These are phyloP conservation scores for Aquatica leii DNA, from an alignment of 2,888 invertebrate genomes.

Conservation along the genomic window DNA sequence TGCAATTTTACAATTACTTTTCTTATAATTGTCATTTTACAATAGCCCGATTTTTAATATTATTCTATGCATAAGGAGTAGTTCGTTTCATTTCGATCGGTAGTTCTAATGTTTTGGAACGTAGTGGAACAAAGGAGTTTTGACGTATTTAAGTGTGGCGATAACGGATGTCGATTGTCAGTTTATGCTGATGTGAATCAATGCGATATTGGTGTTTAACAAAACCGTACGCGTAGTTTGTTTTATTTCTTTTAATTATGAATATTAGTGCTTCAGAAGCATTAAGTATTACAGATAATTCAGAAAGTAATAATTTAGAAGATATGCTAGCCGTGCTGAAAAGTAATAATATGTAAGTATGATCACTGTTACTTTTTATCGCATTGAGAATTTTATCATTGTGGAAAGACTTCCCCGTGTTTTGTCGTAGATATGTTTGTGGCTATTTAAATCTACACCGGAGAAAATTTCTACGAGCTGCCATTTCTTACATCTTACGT, in stretches of 20 bases:
- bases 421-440: too few species aligned
- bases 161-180: conserved; percentile 9
- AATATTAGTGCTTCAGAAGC: conserved; percentile 60
- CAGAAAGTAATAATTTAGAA: conserved; percentile 54
- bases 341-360: conserved; percentile 58
- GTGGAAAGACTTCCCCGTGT: neutral
- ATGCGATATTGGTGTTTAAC: neutral
- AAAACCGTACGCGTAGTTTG: conserved; percentile 18
- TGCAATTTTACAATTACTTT: too few species aligned
- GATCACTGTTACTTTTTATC: neutral
- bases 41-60: too few species aligned
- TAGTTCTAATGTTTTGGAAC: too few species aligned
- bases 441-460: too few species aligned
- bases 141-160: neutral
- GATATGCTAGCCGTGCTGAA: conserved; percentile 60
- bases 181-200: neutral
- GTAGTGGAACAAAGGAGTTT: too few species aligned
- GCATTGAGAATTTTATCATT: conserved; percentile 10
- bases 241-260: conserved; percentile 58
- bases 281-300: conserved; percentile 54
- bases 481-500: too few species aligned
- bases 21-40: too few species aligned
- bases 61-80: too few species aligned
- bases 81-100: too few species aligned
- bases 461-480: too few species aligned